Evolutionary conservation across 2,888 invertebrate species (phyloP), one percentile per base, ranked within the genome.

Genomic region (Rutpela maculata): DNA sequence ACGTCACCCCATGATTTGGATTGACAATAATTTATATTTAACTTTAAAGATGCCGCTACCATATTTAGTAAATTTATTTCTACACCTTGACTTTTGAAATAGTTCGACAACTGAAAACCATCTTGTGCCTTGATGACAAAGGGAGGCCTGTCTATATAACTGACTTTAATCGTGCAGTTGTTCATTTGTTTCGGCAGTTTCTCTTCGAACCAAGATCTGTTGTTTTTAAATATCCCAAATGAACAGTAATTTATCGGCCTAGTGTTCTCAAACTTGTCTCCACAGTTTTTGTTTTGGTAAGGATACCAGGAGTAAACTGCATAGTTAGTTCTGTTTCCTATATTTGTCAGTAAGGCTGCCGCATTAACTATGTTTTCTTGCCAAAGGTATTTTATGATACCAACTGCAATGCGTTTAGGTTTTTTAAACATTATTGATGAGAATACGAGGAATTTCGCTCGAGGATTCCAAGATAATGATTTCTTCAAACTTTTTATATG

Each of bases 231-330:
- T 59, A 35, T 38, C 31, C 79, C 79, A 57, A 66, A 77, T 3
- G 63, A 73, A 17, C 79, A 79, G 31, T 22, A 18, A 56, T 73
- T 69, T n/a, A 60, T 31, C 17, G 72, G 12, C 2, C 38, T 18
- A 15, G n/a, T 17, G n/a, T 38, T 17, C 9, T 35, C 5, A 35
- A 35, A 35, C 0, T 7, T 35, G 9, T 69, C 55, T n/a, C 22
- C 66, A 35, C 74, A 76, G 4, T 17, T 18, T 35, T 55, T 26
- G 6, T 60, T 19, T 26, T 60, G 31, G 19, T 62, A 69, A 0
- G 75, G 77, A 70, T 72, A 63, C 74, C 71, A 79, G 50, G 62
- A 59, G 60, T 76, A 79, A 9, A 77, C 69, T 0, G 35, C 60
- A 50, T 77, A 79, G 12, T 67, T 9, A 10, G 77, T 12, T 5